Evolutionary conservation across 2,113 vertebrate genomes (phyloP), one percentile per base, ranked within the genome.

Genomic region (Engraulis encrasicolus): DNA sequence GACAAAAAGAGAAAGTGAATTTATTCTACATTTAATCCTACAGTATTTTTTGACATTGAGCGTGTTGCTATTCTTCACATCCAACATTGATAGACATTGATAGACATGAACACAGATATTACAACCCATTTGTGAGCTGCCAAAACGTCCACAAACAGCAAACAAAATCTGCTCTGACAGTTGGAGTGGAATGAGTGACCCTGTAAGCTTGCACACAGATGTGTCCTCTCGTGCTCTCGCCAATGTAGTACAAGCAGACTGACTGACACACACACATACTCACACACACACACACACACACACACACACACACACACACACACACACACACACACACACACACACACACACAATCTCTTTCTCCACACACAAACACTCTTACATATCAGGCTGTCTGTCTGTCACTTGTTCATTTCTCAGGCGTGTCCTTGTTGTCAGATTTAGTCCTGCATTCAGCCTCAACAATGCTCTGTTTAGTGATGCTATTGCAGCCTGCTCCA

Each of bases 141-240:
- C 58, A 66, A 23, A n/a, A n/a, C n/a, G n/a, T n/a, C n/a, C n/a
- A n/a, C 58, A 66, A 27, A 27, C 58, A 66, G 7, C 9, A 66
- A 2, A 23, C 23, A 31, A 66, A 66, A 66, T 61, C 78, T 82
- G 20, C 40, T 45, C 40, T 86, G 50, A 71, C 83, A 89, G 85
- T 82, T 82, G 83, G 71, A 49, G 31, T 84, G 83, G 78, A 66
- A 77, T 84, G 23, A 12, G n/a, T 85, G 40, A 66, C 78, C 84
- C 79, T 85, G 50, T 81, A 45, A 81, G 49, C 61, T 40, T 48
- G 23, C n/a, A 50, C 45, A 79, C 80, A 89, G 89, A 89, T 81
- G 84, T 86, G 85, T 89, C 71, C 83, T 86, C 78, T 81, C 82
- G 79, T 45, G 40, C 7, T 83, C 81, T 81, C 50, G 82, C 86